phyloP scores from a whole-genome alignment of 2,113 vertebrate species.

The Lethenteron camtschaticum region DNA sequence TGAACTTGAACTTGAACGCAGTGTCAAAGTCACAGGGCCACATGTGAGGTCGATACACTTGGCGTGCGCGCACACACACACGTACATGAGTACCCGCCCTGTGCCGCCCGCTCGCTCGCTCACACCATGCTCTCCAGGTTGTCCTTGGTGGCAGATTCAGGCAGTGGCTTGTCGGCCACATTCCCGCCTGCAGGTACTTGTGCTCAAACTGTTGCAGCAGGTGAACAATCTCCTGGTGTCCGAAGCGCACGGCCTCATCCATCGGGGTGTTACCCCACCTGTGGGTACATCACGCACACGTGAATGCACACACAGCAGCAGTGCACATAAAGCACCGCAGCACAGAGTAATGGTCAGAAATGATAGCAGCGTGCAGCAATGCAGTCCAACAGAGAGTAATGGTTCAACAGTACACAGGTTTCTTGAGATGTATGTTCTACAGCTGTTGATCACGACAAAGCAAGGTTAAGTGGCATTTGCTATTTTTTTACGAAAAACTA shows the following conservation, averaged over 20 bases:
- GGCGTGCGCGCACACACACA: slow-evolving; percentile 8
- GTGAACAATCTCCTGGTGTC: slow-evolving; percentile 85
- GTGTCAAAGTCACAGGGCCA: neutral
- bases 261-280: slow-evolving; percentile 98
- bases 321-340: no score
- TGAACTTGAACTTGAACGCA: neutral
- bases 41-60: neutral
- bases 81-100: slow-evolving; percentile 2
- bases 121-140: slow-evolving; percentile 81
- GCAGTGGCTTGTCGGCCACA: slow-evolving; percentile 24
- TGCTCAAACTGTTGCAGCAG: slow-evolving; percentile 79
- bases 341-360: no score
- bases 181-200: slow-evolving; percentile 47
- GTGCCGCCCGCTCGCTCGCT: slow-evolving; percentile 11
- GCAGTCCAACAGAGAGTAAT: no score
- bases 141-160: slow-evolving; percentile 49
- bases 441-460: no score
- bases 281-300: neutral
- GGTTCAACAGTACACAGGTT: no score
- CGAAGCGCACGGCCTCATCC: slow-evolving; percentile 90
- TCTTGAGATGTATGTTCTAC: no score
- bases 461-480: no score
- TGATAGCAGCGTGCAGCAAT: no score
- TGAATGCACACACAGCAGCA: no score
- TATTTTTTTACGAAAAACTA: no score